Base-by-base conservation (phyloP, 2,113 vertebrate genomes). In the Alaudala cheleensis region DNA sequence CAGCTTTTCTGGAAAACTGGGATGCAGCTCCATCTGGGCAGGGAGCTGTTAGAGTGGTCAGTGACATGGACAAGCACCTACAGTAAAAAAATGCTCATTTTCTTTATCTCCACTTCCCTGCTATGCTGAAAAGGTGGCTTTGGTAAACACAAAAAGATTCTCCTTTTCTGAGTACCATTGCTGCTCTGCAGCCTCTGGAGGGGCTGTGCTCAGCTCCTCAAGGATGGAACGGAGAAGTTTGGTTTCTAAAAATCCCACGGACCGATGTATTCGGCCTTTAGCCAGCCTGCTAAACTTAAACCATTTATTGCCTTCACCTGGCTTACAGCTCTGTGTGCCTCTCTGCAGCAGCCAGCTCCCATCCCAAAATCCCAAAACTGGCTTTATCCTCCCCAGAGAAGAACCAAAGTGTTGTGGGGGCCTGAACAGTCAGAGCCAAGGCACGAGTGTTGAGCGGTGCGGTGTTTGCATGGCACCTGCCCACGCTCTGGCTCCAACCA, bases 341-440 rank as follows among this genome's bases (percentile, higher is more conserved):
- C 29, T 67, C 57, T n/a, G 72, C 6, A 11, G 61, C 42, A 69
- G 29, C 45, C 8, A 56, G 7, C 45, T 29, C 40, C 61, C 80
- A 62, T 39, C 51, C 71, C 65, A 15, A 69, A 82, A 40, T 28
- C 9, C 44, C 37, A 37, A 37, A 25, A 0, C 11, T 44, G 39
- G 11, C 14, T 66, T 72, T 54, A 2, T 22, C 40, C 42, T 45
- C 49, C 49, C 53, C 22, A 34, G 17, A 31, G 51, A 53, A 53
- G 44, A 83, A 12, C 23, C 40, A 18, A 10, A 16, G 14, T 12
- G 40, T 49, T 1, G 0, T 0, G 1, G 20, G 40, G 34, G 6
- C 37, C 44, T 0, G 3, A 77, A 15, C 26, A 20, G 15, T 7
- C 7, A 3, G 62, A 86, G 72, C 62, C 76, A 42, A 37, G 0